Evolutionary conservation across 2,113 vertebrate genomes (phyloP), one percentile per base, ranked within the genome.

Genomic region (Cisticola juncidis): DNA sequence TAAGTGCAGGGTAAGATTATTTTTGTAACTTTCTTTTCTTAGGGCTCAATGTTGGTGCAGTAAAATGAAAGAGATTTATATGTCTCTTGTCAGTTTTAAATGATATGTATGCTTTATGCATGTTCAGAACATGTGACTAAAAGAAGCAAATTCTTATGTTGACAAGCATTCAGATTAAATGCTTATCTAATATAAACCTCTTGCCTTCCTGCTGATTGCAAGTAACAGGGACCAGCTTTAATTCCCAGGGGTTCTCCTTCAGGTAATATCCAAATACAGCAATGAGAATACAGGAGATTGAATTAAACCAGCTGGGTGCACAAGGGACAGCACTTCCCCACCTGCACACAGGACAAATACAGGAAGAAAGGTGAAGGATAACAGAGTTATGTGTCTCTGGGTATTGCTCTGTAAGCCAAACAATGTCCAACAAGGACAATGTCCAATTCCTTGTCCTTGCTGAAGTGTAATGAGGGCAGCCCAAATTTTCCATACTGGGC

Each of bases 351-450:
- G 54, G 33, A 11, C 50, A 76, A 42, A 53, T 0, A 16, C 22
- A 15, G 50, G 36, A 51, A 62, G 42, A 66, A 57, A 48, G 84
- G 60, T 62, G 29, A 60, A 80, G 78, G 53, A 15, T 23, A 20
- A 56, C 0, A 6, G 68, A 61, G 36, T 44, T 57, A 12, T 0
- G 0, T 68, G 47, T 58, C 28, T 5, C 19, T 2, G 6, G 11
- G 3, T 24, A 35, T 42, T 38, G 6, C 18, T 36, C 29, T 3
- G 0, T 24, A 40, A 71, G 31, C 40, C 65, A 69, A 81, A 42
- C 40, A 40, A 6, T 19, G 66, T 22, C 35, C 5, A 3, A 15
- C n/a, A n/a, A n/a, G n/a, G n/a, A 42, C 40, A 40, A 6, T 19
- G 66, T 22, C 35, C 5, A 3, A 15, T 54, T 64, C 61, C 73